Conservation (phyloP, 1,140 invertebrate species). For the Lordiphosa clarofinis region DNA sequence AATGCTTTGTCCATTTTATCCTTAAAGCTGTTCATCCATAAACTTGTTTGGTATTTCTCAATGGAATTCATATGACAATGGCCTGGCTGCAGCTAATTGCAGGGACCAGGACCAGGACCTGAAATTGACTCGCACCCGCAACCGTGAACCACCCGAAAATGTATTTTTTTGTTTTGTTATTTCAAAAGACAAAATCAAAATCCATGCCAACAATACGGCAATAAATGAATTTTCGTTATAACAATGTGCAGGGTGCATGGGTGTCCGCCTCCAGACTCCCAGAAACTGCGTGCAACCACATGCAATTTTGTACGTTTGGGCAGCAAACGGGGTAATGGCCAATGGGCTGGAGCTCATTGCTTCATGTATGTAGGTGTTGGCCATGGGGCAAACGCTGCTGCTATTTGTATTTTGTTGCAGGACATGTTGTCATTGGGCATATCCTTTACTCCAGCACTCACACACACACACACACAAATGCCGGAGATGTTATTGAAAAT, state of each 20-base stretch:
- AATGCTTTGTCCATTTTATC: no score
- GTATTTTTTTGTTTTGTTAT: slow-evolving; percentile 12
- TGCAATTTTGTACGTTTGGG: slow-evolving; percentile 50
- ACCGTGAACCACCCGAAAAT: background rate
- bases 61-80: slow-evolving; percentile 7
- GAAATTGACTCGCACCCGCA: background rate
- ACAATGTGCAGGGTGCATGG: slow-evolving; percentile 31
- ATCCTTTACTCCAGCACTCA: slow-evolving; percentile 28
- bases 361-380: slow-evolving; percentile 40
- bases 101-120: slow-evolving; percentile 2
- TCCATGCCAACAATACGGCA: slow-evolving; percentile 52
- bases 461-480: slow-evolving; percentile 7
- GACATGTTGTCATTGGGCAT: slow-evolving; percentile 54
- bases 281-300: slow-evolving; percentile 50
- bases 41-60: background rate
- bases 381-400: slow-evolving; percentile 28
- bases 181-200: slow-evolving; percentile 51
- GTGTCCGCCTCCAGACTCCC: background rate
- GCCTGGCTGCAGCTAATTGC: slow-evolving; percentile 9
- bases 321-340: background rate
- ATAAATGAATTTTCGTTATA: slow-evolving; percentile 63
- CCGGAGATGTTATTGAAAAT: slow-evolving; percentile 55
- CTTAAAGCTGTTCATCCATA: background rate
- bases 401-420: slow-evolving; percentile 67
- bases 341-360: background rate